Conservation (phyloP, 2,888 invertebrate species). For the Brenthis daphne region DNA sequence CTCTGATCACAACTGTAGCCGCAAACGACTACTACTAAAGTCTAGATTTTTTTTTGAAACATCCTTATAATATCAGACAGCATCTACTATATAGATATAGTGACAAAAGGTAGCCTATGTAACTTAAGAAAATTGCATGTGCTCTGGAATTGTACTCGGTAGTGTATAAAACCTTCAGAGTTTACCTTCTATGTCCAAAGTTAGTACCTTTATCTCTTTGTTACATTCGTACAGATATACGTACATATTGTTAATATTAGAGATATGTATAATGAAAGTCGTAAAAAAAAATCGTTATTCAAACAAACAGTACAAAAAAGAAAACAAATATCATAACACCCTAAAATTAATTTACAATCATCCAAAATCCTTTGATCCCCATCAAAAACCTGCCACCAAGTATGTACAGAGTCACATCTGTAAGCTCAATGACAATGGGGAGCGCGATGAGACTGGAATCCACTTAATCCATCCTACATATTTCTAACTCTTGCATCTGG, state of each 20-base stretch:
- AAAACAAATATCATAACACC: slow-evolving; percentile 33
- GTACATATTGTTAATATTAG: not conserved
- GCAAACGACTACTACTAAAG: too few species aligned
- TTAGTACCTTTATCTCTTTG: too few species aligned
- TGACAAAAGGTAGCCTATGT: too few species aligned
- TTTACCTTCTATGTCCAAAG: too few species aligned
- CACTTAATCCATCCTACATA: slow-evolving; percentile 64
- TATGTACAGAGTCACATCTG: slow-evolving; percentile 47
- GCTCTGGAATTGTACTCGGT: too few species aligned
- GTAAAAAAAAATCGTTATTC: slow-evolving; percentile 1
- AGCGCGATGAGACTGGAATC: slow-evolving; percentile 50
- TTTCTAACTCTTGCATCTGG: slow-evolving; percentile 68
- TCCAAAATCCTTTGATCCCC: slow-evolving; percentile 47
- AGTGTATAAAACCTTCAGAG: too few species aligned
- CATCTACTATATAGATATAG: too few species aligned
- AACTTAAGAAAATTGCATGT: too few species aligned
- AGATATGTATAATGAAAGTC: not conserved
- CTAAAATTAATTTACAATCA: slow-evolving; percentile 38
- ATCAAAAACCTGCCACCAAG: slow-evolving; percentile 50
- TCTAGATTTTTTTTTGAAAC: too few species aligned
- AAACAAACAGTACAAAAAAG: slow-evolving; percentile 19
- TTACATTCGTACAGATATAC: too few species aligned
- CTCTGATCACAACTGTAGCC: too few species aligned
- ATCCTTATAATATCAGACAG: too few species aligned
- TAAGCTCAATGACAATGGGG: slow-evolving; percentile 58